Conservation (phyloP, 2,113 vertebrate species). For the Holacanthus passer region DNA sequence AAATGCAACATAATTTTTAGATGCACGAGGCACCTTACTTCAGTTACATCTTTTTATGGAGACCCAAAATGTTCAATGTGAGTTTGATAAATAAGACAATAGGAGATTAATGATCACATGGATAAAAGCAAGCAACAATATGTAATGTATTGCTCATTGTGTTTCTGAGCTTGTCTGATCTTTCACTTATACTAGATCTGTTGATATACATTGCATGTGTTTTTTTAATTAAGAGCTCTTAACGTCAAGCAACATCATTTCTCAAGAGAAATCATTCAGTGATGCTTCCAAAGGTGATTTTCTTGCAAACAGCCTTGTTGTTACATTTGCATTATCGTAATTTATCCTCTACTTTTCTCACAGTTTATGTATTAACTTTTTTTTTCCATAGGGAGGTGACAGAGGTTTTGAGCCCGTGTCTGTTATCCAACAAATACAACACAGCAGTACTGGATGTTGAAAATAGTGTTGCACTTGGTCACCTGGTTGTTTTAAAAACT, state of each 20-base stretch:
- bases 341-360: not conserved
- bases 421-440: not conserved
- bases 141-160: too few relatives aligned
- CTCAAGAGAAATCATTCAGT: not conserved
- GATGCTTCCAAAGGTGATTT: not conserved
- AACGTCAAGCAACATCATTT: too few relatives aligned
- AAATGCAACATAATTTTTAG: not conserved
- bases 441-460: not conserved
- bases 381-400: not conserved
- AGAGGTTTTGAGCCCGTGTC: not conserved
- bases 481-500: slow-evolving; percentile 3
- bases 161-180: too few relatives aligned
- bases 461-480: slow-evolving; percentile 1
- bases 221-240: not conserved
- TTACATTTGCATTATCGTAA: not conserved
- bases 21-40: not conserved
- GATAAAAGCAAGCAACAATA: not conserved
- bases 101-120: not conserved
- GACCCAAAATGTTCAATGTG: not conserved
- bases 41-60: not conserved
- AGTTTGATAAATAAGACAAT: not conserved
- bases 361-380: not conserved
- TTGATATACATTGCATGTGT: not conserved
- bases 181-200: not conserved
- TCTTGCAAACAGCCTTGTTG: not conserved